Evolutionary conservation across 2,888 invertebrate species (phyloP).

Genomic region (Dione vanillae): DNA sequence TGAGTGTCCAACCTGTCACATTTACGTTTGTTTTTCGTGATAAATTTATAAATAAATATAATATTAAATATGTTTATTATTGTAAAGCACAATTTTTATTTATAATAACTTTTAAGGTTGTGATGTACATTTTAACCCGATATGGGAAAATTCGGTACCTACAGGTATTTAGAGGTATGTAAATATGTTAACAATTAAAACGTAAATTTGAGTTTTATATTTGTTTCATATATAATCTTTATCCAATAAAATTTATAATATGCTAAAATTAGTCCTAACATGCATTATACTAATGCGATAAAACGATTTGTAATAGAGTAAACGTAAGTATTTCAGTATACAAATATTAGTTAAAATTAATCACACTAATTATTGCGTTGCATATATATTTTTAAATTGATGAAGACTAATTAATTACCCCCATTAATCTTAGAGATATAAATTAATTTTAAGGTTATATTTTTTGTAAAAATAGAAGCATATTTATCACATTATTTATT

Average conservation of each 20-base stretch:
- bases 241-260: neutral
- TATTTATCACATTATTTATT: neutral
- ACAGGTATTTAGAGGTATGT: slow-evolving; percentile 82
- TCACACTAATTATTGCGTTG: no score
- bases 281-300: neutral
- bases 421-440: neutral
- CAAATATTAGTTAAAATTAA: neutral
- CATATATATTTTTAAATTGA: neutral
- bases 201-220: neutral
- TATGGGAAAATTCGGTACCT: slow-evolving; percentile 83
- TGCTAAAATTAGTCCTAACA: neutral
- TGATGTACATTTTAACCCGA: slow-evolving; percentile 72
- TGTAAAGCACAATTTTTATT: slow-evolving; percentile 35
- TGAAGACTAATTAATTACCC: neutral
- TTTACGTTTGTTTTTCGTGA: slow-evolving; percentile 34
- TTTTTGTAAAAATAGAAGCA: neutral
- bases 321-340: neutral
- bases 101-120: slow-evolving; percentile 59
- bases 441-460: neutral
- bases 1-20: slow-evolving; percentile 24
- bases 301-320: neutral
- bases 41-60: slow-evolving; percentile 1
- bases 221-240: neutral
- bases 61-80: slow-evolving; percentile 32
- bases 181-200: slow-evolving; percentile 22